These are phyloP conservation scores for Cryptophagus acutangulus DNA, from an alignment of 2,888 invertebrate species.

Conservation along the genomic window DNA sequence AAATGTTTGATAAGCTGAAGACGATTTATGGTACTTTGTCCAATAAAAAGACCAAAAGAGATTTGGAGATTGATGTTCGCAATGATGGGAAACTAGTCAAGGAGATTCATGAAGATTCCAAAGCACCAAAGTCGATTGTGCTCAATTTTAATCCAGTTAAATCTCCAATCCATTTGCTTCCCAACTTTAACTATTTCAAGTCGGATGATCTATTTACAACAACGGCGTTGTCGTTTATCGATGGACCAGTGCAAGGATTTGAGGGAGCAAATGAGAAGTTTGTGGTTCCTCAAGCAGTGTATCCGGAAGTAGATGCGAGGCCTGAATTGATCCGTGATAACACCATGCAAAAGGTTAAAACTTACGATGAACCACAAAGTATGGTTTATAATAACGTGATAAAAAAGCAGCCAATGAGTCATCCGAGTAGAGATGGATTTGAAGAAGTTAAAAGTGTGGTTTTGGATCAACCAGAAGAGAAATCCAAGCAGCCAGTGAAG, in stretches of 20 bases:
- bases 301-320: no score
- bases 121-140: slow-evolving; percentile 27
- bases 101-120: slow-evolving; percentile 24
- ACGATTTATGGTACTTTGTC: no score
- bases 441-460: slow-evolving; percentile 24
- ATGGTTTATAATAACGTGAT: not conserved
- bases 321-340: no score
- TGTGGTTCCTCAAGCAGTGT: not conserved
- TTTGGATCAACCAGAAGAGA: slow-evolving; percentile 14
- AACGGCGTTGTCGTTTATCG: no score
- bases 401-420: no score
- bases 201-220: no score
- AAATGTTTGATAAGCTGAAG: no score
- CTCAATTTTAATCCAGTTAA: slow-evolving; percentile 17
- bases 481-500: not conserved
- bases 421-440: slow-evolving; percentile 19
- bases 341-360: not conserved
- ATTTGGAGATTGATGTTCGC: slow-evolving; percentile 22
- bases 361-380: not conserved
- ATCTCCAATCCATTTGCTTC: not conserved
- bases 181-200: not conserved
- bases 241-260: no score
- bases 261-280: not conserved
- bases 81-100: slow-evolving; percentile 31
- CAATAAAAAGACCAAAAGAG: not conserved